Evolutionary conservation across 1,140 invertebrate genomes (phyloP), one percentile per base, ranked within the genome.

Genomic region (Rhagoletis zephyria): DNA sequence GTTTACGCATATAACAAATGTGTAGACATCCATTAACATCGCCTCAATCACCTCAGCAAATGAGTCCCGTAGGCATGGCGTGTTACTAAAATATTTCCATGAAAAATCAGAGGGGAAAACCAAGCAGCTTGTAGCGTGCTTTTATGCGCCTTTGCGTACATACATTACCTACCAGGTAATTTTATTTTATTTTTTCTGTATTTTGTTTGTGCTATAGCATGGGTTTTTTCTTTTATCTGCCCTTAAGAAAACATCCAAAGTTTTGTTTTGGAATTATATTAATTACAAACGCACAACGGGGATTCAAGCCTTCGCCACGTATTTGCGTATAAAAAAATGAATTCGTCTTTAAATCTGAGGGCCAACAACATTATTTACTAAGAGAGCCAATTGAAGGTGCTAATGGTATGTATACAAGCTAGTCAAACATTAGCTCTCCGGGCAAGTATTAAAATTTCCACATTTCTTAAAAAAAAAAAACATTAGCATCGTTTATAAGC

Each of bases 21-120:
- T n/a, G 48, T 51, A 56, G 16, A 19, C 48, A 81, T 81, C 74
- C 45, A 81, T 81, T 81, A 81, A 42, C 74, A 12, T 56, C 45
- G 16, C 16, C 48, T 10, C 74, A 51, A 77, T 19, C 74, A 9
- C n/a, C 19, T 16, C 5, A 56, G 74, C n/a, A 9, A 81, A 81
- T 56, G 48, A 56, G 74, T 81, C 74, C 74, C 74, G 48, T 48
- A 19, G 74, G 74, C 19, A 59, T 42, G 48, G 74, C 48, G 48
- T 81, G 74, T 30, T 59, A 81, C 45, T 19, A 4, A 56, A 81
- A 81, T 81, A n/a, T 81, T 56, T 56, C 9, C n/a, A 63, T 56
- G 10, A 56, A 30, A 6, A 60, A 60, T 60, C 12, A 60, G 59
- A 60, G 59, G 12, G 12, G 6, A 60, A 60, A 16, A 63, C 61